Percentiles rank a stretch among this genome's conserved stretches.
These are phyloP conservation scores for Ascidia mentula DNA, from an alignment of 23 tunicate genomes.

Conservation along the genomic window DNA sequence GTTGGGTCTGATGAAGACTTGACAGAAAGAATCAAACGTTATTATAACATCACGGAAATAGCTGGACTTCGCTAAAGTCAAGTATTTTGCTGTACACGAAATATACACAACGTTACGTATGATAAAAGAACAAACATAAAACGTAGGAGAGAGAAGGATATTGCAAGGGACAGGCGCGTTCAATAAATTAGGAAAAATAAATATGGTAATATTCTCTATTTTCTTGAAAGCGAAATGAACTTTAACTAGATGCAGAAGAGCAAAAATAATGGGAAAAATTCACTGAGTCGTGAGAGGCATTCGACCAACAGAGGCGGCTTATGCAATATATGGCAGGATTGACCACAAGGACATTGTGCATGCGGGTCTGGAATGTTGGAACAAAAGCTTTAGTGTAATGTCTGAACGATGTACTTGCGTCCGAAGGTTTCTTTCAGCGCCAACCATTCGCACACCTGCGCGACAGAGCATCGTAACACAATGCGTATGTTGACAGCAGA, in stretches of 20 bases:
- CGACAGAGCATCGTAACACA: not conserved
- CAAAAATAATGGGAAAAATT: not conserved
- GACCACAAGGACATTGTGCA: no score
- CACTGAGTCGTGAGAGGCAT: not conserved
- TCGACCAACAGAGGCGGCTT: not conserved
- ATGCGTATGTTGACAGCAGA: not conserved
- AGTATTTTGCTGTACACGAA: no score
- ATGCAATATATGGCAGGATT: not conserved
- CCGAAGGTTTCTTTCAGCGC: not conserved
- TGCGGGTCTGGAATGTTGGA: no score
- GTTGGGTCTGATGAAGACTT: no score
- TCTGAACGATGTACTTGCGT: not conserved
- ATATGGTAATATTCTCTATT: not conserved
- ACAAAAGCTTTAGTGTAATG: not conserved
- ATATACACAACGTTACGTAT: no score
- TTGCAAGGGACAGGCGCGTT: not conserved
- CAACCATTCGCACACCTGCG: conserved; percentile 1
- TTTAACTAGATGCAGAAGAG: not conserved
- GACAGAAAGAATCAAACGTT: no score
- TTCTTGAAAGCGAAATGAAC: not conserved
- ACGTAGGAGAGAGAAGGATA: not conserved
- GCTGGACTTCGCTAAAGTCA: no score
- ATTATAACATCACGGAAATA: no score
- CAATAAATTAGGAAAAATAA: conserved; percentile 1
- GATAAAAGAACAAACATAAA: not conserved